Evolutionary conservation across 2,888 invertebrate genomes (phyloP).

Genomic region (Drosophila rubida): DNA sequence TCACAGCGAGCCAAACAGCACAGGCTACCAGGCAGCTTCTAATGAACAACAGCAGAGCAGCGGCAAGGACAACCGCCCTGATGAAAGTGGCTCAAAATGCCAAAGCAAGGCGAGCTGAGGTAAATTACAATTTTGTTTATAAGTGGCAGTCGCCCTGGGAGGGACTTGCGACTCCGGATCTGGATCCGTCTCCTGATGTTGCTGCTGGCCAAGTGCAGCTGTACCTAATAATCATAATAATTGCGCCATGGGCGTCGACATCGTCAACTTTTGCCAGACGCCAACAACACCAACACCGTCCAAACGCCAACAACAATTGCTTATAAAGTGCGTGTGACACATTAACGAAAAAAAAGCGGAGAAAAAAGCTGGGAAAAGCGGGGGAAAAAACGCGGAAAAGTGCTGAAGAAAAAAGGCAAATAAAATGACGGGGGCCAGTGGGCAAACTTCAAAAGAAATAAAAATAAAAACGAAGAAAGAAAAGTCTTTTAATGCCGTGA

Average conservation of each 20-base stretch:
- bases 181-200: constrained; percentile 7
- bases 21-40: constrained; percentile 39
- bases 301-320: constrained; percentile 69
- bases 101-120: constrained; percentile 54
- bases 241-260: constrained; percentile 75
- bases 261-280: constrained; percentile 79
- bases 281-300: constrained; percentile 42
- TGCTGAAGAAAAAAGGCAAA: constrained; percentile 67
- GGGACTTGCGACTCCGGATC: constrained; percentile 22
- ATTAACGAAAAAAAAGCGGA: constrained; percentile 70
- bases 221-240: constrained; percentile 81
- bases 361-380: constrained; percentile 34
- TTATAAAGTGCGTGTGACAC: constrained; percentile 83
- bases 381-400: constrained; percentile 59
- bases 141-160: constrained; percentile 67
- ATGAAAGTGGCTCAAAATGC: constrained; percentile 55
- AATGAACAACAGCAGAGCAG: constrained; percentile 62
- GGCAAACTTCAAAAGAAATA: constrained; percentile 77
- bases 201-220: constrained; percentile 69
- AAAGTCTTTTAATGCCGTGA: constrained; percentile 79
- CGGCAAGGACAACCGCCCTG: constrained; percentile 46
- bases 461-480: constrained; percentile 57
- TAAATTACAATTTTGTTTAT: constrained; percentile 80
- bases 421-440: constrained; percentile 62
- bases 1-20: constrained; percentile 52